Evolutionary conservation across 2,113 vertebrate genomes (phyloP).

Genomic region (Xiphophorus hellerii): DNA sequence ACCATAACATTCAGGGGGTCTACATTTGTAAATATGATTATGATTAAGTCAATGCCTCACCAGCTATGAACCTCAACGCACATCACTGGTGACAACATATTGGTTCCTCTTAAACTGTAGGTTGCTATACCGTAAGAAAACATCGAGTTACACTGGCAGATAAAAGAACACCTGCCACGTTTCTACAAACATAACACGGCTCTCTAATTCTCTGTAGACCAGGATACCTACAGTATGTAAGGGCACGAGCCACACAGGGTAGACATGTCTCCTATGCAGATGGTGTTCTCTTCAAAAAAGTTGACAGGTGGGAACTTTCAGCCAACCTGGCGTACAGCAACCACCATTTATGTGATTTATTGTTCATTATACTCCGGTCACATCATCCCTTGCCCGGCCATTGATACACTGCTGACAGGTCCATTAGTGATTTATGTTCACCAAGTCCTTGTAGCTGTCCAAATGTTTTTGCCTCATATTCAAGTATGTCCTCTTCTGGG

Average conservation of each 20-base stretch:
- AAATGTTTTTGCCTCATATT: neutral
- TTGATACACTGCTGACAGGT: conserved; percentile 1
- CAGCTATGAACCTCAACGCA: too few relatives aligned
- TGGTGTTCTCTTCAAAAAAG: neutral
- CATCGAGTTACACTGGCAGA: neutral
- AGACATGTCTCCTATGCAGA: neutral
- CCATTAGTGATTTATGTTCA: conserved; percentile 5
- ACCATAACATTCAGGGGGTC: too few relatives aligned
- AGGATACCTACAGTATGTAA: neutral
- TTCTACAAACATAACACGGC: neutral
- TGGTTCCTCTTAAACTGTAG: neutral
- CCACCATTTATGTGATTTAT: conserved; percentile 1
- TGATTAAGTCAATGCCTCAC: too few relatives aligned
- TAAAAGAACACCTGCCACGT: neutral
- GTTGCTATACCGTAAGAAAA: neutral
- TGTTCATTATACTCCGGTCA: neutral
- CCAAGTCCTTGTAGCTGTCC: neutral
- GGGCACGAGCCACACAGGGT: neutral
- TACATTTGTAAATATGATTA: too few relatives aligned
- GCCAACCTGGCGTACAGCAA: neutral
- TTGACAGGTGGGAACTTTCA: conserved; percentile 1
- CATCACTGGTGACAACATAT: neutral
- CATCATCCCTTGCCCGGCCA: neutral
- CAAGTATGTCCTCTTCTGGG: neutral
- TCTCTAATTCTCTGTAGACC: neutral